Conservation (phyloP, 2,113 vertebrate genomes). For the Sphaerodactylus townsendi region DNA sequence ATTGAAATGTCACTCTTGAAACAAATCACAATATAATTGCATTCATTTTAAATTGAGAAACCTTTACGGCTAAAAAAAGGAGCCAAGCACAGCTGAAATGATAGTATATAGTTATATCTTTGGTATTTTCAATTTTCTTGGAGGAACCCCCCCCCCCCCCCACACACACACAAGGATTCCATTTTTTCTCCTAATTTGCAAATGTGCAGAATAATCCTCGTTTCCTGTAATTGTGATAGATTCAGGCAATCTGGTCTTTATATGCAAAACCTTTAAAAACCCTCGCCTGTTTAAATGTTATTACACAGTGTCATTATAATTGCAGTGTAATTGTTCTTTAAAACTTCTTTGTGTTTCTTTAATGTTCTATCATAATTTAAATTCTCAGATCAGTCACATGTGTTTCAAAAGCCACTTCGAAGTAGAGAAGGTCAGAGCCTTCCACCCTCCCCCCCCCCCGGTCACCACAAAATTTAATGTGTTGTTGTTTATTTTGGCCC, state of each 20-base stretch:
- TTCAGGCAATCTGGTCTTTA: background rate
- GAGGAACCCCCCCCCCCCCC: background rate
- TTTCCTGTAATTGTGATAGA: conserved; percentile 23
- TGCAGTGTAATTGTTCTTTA: conserved; percentile 15
- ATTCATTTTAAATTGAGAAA: conserved; percentile 31
- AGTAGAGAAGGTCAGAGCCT: background rate
- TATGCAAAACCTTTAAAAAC: conserved; percentile 25
- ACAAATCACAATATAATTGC: conserved; percentile 34
- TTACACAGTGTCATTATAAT: conserved; percentile 5
- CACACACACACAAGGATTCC: conserved; percentile 6
- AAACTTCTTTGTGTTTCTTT: background rate
- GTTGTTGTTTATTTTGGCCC: background rate
- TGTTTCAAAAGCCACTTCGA: conserved; percentile 9
- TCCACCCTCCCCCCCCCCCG: no score
- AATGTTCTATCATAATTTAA: background rate
- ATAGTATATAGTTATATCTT: background rate
- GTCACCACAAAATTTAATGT: background rate
- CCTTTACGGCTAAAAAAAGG: background rate
- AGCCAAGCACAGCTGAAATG: conserved; percentile 18
- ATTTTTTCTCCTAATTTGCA: conserved; percentile 12
- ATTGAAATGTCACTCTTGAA: conserved; percentile 36
- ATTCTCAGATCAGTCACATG: conserved; percentile 31
- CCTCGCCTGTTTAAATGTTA: conserved; percentile 5
- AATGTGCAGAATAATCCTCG: background rate
- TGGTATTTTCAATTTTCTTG: conserved; percentile 22